Base-by-base conservation (phyloP, 2,888 invertebrate genomes). In the Bombyx huttoni region DNA sequence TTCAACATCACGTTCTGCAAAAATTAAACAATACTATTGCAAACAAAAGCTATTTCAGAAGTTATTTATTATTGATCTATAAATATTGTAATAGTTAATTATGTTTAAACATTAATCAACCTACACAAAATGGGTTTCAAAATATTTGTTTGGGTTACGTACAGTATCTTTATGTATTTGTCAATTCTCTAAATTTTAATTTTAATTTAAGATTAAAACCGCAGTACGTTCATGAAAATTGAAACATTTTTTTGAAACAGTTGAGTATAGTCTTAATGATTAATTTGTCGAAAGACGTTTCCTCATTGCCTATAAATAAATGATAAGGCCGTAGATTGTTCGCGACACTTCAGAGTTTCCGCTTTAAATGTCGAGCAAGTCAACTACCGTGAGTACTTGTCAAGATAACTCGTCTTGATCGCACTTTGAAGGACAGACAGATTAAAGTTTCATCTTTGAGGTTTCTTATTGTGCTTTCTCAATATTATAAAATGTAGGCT, bases 381-480 rank as follows among this genome's bases (percentile, higher is more conserved):
- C 55, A 64, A 71, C 61, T 70, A 67, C 54, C 51, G 56, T 54
- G 58, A 49, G 50, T 57, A 59, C 63, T 66, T 66, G 68, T 66
- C 70, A 67, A 67, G 70, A 70, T 68, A 69, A 62, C 57, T 61
- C 53, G 50, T 46, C 46, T 50, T 33, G 50, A 48, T 58, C 58
- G 58, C 54, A 58, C 52, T 63, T 64, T 62, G 60, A 73, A 60
- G 64, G 68, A 65, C 69, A 62, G 66, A 58, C 51, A 62, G 60
- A 70, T 73, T 68, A 66, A 72, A 68, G 62, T 66, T 67, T 63
- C 58, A 62, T 51, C 56, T 58, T 60, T 55, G 51, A 52, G 54
- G 49, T 35, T 48, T 24, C 24, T 5, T 56, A 57, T 56, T 56
- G 49, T 33, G 53, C 40, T 24, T 24, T 24, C 24, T 24, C 1